Evolutionary conservation across 2,113 vertebrate species (phyloP).

Genomic region (Oncorhynchus clarkii): DNA sequence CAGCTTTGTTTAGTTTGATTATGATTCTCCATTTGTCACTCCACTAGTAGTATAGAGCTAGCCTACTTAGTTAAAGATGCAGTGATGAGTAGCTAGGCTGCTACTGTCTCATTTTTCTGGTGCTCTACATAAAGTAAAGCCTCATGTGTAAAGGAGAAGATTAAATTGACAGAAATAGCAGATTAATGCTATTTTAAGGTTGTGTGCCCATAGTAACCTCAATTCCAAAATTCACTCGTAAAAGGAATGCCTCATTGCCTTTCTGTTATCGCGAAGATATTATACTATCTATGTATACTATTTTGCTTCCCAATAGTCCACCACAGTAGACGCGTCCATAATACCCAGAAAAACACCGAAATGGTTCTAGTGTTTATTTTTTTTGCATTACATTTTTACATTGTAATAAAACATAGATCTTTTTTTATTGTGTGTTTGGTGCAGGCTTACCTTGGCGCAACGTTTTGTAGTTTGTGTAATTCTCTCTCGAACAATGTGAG

Average conservation of each 20-base stretch:
- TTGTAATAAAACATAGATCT: too few species aligned
- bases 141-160: constrained; percentile 22
- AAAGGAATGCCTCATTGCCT: not conserved
- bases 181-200: constrained; percentile 39
- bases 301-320: too few species aligned
- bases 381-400: too few species aligned
- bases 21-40: not conserved
- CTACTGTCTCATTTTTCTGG: not conserved
- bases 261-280: too few species aligned
- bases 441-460: too few species aligned
- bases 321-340: too few species aligned
- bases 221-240: not conserved
- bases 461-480: too few species aligned
- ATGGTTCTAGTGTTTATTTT: too few species aligned
- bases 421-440: too few species aligned
- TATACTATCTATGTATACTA: not conserved
- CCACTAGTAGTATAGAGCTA: not conserved
- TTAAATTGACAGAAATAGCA: constrained; percentile 27
- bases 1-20: not conserved
- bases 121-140: constrained; percentile 22
- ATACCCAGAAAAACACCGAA: too few species aligned
- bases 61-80: not conserved
- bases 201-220: constrained; percentile 19
- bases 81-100: not conserved
- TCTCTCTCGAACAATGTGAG: too few species aligned